Percentiles rank a stretch among this genome's conserved stretches.
These are phyloP conservation scores for Hirundichthys speculiger DNA, from an alignment of 2,113 vertebrate species.

Conservation along the genomic window DNA sequence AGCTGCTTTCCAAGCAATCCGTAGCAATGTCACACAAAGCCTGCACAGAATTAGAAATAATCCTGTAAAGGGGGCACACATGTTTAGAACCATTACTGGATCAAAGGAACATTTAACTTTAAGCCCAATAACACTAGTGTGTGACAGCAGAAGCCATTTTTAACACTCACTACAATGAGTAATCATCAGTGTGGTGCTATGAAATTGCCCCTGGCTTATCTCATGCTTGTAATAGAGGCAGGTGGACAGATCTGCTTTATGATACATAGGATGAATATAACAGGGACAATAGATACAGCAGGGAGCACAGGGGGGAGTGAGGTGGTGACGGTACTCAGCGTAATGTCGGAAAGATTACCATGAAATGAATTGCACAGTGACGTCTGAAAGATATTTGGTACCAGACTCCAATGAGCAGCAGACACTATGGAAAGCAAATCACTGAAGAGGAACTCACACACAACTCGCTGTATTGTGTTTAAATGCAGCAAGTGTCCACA, in stretches of 20 bases:
- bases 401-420: too few relatives aligned
- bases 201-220: slow-evolving; percentile 5
- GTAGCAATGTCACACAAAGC: slow-evolving; percentile 25
- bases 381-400: too few relatives aligned
- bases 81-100: slow-evolving; percentile 21
- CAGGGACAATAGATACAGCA: slow-evolving; percentile 39
- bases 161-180: not conserved
- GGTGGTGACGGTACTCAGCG: too few relatives aligned
- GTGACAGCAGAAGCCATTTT: slow-evolving; percentile 6
- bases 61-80: slow-evolving; percentile 43
- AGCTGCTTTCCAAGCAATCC: slow-evolving; percentile 30
- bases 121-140: slow-evolving; percentile 22
- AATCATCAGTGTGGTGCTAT: slow-evolving; percentile 1
- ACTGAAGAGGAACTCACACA: too few relatives aligned
- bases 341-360: too few relatives aligned
- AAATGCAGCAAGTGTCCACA: too few relatives aligned
- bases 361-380: too few relatives aligned
- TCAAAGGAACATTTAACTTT: slow-evolving; percentile 42
- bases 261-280: slow-evolving; percentile 2
- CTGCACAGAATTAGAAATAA: slow-evolving; percentile 49
- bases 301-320: slow-evolving; percentile 3
- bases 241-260: not conserved
- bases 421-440: too few relatives aligned
- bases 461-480: too few relatives aligned
- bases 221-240: not conserved